A percentile compares a stretch with the other conserved stretches of the same genome.
These are phyloP conservation scores for Thymallus thymallus DNA, from an alignment of 2,113 vertebrate genomes.

Conservation along the genomic window DNA sequence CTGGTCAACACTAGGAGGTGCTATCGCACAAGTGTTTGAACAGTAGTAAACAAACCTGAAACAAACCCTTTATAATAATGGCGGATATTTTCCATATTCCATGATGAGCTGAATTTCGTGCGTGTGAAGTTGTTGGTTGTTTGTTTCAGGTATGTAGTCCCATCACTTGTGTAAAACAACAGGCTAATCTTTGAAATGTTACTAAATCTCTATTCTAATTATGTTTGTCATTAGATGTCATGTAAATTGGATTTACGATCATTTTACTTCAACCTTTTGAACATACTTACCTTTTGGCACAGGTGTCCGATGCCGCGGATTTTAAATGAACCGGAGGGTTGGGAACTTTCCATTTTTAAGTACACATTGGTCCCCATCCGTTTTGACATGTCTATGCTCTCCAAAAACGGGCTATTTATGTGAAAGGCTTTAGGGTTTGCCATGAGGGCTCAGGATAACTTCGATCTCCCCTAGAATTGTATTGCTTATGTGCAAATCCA, in stretches of 20 bases:
- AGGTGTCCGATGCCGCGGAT: slow-evolving; percentile 89
- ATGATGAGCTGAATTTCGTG: too few relatives aligned
- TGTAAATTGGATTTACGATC: not conserved
- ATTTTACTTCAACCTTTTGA: not conserved
- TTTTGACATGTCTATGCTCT: slow-evolving; percentile 81
- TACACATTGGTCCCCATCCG: slow-evolving; percentile 73
- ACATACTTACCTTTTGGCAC: slow-evolving; percentile 82
- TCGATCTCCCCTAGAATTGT: too few relatives aligned
- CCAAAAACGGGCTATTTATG: slow-evolving; percentile 78
- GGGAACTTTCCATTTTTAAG: slow-evolving; percentile 89
- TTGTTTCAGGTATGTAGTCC: too few relatives aligned
- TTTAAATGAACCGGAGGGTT: slow-evolving; percentile 92
- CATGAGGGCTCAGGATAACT: not conserved
- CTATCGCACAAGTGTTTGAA: too few relatives aligned
- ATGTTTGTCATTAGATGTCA: not conserved
- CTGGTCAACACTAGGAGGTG: not conserved
- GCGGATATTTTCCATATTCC: too few relatives aligned
- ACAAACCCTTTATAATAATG: not conserved
- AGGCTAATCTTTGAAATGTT: too few relatives aligned
- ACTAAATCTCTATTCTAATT: too few relatives aligned
- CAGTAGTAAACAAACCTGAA: not conserved
- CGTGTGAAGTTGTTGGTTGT: too few relatives aligned
- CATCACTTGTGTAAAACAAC: too few relatives aligned
- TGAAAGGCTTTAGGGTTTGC: slow-evolving; percentile 64
- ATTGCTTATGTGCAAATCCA: too few relatives aligned